Conservation (phyloP, 2,888 invertebrate genomes). For the Elaeidobius kamerunicus region DNA sequence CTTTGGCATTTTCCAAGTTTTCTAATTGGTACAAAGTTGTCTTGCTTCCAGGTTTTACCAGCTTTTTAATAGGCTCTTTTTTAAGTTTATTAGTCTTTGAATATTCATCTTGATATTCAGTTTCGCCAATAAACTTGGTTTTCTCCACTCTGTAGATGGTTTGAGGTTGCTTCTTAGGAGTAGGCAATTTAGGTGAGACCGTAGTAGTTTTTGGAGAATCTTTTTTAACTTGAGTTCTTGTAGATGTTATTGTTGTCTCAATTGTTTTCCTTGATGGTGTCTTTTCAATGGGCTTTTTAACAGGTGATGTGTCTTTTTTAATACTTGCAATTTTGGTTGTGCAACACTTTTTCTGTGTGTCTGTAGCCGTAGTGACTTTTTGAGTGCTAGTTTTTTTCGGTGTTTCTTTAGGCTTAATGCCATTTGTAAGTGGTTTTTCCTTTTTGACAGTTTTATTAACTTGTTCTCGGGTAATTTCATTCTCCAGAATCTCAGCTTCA, state of each 20-base stretch:
- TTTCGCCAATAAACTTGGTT: conserved; percentile 30
- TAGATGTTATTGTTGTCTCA: conserved; percentile 19
- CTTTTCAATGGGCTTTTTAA: conserved; percentile 18
- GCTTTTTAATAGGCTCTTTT: conserved; percentile 22
- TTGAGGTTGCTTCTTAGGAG: conserved; percentile 24
- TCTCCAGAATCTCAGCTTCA: conserved; percentile 35
- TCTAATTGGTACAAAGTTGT: conserved; percentile 36
- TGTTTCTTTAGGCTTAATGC: conserved; percentile 18
- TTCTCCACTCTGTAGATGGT: conserved; percentile 32
- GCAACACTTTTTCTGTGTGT: neutral
- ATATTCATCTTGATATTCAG: conserved; percentile 37
- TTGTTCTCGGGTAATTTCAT: conserved; percentile 21
- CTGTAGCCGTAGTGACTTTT: conserved; percentile 4
- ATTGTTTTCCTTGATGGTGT: conserved; percentile 19
- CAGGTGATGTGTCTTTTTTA: conserved; percentile 20
- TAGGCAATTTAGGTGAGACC: neutral
- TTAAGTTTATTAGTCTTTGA: conserved; percentile 28
- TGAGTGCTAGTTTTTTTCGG: conserved; percentile 25
- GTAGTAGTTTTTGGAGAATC: conserved; percentile 21
- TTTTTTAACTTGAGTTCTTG: conserved; percentile 20
- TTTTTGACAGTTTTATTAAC: conserved; percentile 38
- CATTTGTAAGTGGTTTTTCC: conserved; percentile 30
- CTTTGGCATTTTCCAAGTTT: conserved; percentile 32
- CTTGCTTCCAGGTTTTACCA: conserved; percentile 25
- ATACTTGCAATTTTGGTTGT: conserved; percentile 3